Evolutionary conservation across 2,797 vertebrate genomes (phyloP), one percentile per base, ranked within the genome.

Genomic region (Enteromius treurensis): DNA sequence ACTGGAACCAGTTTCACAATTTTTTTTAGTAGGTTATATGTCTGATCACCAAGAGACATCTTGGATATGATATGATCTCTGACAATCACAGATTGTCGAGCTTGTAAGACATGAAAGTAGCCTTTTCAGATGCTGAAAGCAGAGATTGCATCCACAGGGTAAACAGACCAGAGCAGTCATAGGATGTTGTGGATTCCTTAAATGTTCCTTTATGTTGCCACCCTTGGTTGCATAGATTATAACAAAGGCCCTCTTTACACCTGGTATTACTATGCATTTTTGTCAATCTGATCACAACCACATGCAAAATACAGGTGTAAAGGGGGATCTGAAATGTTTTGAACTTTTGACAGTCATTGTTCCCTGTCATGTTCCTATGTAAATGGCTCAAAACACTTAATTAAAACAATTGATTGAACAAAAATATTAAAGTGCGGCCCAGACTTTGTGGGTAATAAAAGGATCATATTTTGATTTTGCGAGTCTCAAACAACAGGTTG

Each of bases 1-100:
- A 45, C 74, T 78, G 37, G 65, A 34, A 32, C 55, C 69, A 42
- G 60, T 75, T 69, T 81, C n/a, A 80, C 40, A 70, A 29, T 76
- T 85, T 19, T 9, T 23, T 55, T 47, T 58, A 42, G 17, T 37
- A 40, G 37, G 37, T 8, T 40, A 58, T 70, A 79, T 53, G 47
- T 79, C 6, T 1, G 17, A 80, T 45, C 49, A 8, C 5, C 0
- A 1, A 9, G 37, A 70, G 17, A 55, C 45, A 26, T 69, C 49
- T 29, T 32, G 37, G 51, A 70, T 29, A 45, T 26, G 4, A 34
- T 67, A 19, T 37, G 21, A 60, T 71, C 67, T 80, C 34, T 80
- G 34, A 76, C 37, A 51, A 32, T 42, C 67, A 37, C 6, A 40
- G 49, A 49, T 15, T 51, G 4, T 6, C 32, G 32, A 23, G 32